Base-by-base conservation (phyloP, 2,797 vertebrate genomes). In the Nothura maculosa region DNA sequence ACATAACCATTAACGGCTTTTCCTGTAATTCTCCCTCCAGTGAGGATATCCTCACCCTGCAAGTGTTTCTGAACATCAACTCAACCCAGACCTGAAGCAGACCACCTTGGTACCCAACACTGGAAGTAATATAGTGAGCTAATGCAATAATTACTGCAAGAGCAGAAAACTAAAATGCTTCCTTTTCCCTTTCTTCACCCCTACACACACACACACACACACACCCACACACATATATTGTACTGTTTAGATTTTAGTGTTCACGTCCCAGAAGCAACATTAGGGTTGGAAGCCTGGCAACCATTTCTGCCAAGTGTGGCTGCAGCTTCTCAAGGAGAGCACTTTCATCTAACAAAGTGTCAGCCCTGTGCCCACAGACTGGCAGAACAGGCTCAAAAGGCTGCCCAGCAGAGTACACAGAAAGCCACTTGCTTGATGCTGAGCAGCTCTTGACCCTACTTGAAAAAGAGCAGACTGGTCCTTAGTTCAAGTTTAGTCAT, bases 261-360 rank as follows among this genome's bases (percentile, higher is more conserved):
- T 90, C 78, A 25, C 70, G 85, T 22, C 87, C 83, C 82, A 96
- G 80, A 81, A 89, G 84, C 18, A 32, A 80, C 87, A 92, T 63
- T 81, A 76, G 74, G 83, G 55, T 74, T 79, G 70, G 87, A 89
- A 91, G 60, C 60, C 70, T 91, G 87, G 83, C 85, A 96, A 67
- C 32, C 75, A 80, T 66, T 75, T 34, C 80, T 93, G 94, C 85
- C 74, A 82, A 95, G 77, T 8, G 63, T 70, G 70, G 92, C 89
- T 94, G 95, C 89, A 93, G 36, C 85, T 81, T 73, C 52, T 74
- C 92, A 82, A 80, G 52, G 18, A 32, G 81, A 47, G 70, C n/a
- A 45, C 57, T 95, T 86, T n/a, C 77, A 92, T 77, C 78, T 72
- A 87, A 84, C 58, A 13, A 61, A 64, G 89, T 62, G 87, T 79